Percentiles rank a stretch among this genome's conserved stretches.
Evolutionary conservation across 2,113 vertebrate species (phyloP).

Genomic region (Phaethornis superciliosus): DNA sequence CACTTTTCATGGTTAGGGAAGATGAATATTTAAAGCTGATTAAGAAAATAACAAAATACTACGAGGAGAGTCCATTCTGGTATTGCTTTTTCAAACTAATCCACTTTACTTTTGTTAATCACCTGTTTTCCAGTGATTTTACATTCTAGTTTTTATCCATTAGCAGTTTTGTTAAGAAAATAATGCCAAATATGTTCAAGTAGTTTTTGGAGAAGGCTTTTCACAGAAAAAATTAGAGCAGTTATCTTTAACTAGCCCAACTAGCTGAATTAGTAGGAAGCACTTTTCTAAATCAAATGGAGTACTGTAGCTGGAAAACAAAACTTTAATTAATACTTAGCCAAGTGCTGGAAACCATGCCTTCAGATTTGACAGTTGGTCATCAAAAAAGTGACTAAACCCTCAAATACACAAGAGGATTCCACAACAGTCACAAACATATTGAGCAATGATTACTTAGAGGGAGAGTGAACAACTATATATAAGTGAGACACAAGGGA

Average conservation of each 20-base stretch:
- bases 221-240: not conserved
- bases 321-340: not conserved
- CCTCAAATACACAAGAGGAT: not conserved
- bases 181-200: not conserved
- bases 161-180: not conserved
- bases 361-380: not conserved
- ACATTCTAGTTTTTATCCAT: not conserved
- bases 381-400: not conserved
- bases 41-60: not conserved
- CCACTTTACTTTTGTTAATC: not conserved
- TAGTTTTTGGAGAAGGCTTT: not conserved
- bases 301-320: not conserved
- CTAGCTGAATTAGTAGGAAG: not conserved
- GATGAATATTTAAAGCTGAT: not conserved
- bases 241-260: not conserved
- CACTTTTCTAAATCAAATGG: not conserved
- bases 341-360: not conserved
- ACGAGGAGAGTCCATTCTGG: not conserved
- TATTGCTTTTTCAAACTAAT: not conserved
- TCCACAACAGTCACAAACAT: not conserved
- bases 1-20: not conserved
- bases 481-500: not conserved
- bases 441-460: not conserved
- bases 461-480: not conserved
- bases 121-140: not conserved